Evolutionary conservation across 2,113 vertebrate species (phyloP).

Genomic region (Furnarius figulus): DNA sequence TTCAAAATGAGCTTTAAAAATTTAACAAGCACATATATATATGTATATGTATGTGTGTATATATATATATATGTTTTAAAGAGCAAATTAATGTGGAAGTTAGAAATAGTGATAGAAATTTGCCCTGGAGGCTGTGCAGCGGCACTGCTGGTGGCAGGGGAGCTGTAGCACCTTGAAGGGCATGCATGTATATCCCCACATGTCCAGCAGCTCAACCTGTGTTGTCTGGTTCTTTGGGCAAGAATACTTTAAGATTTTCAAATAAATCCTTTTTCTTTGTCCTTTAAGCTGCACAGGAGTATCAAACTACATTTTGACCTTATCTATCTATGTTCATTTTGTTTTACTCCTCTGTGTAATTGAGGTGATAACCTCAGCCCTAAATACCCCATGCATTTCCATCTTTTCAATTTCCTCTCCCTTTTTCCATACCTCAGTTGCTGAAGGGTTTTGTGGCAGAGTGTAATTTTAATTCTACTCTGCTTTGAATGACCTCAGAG

Average conservation of each 20-base stretch:
- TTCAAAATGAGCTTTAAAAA: neutral
- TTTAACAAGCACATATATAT: neutral
- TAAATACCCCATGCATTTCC: slow-evolving; percentile 35
- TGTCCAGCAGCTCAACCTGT: neutral
- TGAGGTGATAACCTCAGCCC: slow-evolving; percentile 46
- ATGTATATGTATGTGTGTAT: neutral
- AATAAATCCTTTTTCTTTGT: slow-evolving; percentile 1
- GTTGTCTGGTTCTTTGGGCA: neutral
- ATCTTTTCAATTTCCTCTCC: slow-evolving; percentile 41
- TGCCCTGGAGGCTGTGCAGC: neutral
- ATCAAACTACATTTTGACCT: slow-evolving; percentile 24
- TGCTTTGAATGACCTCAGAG: neutral
- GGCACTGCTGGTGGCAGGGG: neutral
- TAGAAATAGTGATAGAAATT: neutral
- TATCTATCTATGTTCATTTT: slow-evolving; percentile 5
- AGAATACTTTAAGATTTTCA: neutral
- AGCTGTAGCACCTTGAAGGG: neutral
- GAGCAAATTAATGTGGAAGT: neutral
- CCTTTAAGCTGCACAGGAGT: neutral
- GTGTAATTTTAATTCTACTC: slow-evolving; percentile 21
- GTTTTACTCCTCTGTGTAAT: slow-evolving; percentile 52
- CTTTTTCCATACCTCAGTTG: neutral
- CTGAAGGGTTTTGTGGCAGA: neutral
- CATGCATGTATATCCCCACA: no score
- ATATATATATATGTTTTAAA: neutral